These are phyloP conservation scores for Epizoanthus stellaris DNA, from an alignment of 92 coral and sea anemone genomes.

Conservation along the genomic window DNA sequence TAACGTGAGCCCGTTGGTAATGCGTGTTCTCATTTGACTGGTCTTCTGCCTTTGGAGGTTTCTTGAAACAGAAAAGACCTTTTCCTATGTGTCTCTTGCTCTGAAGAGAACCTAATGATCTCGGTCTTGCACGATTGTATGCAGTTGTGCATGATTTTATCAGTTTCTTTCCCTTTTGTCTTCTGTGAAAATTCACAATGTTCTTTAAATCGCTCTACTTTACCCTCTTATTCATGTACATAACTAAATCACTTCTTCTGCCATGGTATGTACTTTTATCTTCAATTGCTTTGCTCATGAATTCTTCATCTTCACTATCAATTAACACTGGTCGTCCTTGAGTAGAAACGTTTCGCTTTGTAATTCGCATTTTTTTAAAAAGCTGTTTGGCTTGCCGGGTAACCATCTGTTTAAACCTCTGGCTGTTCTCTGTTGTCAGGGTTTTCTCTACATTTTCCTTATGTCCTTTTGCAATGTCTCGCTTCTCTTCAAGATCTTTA, in stretches of 20 bases:
- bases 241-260: constrained; percentile 12
- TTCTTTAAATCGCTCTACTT: constrained; percentile 1
- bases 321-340: constrained; percentile 21
- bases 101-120: too few relatives aligned
- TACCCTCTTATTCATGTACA: constrained; percentile 16
- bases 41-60: background rate
- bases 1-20: background rate
- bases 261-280: constrained; percentile 36
- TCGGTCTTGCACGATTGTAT: too few relatives aligned
- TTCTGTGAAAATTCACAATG: too few relatives aligned
- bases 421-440: constrained; percentile 12
- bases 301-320: constrained; percentile 28
- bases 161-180: too few relatives aligned
- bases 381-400: constrained; percentile 22
- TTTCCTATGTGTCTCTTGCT: too few relatives aligned
- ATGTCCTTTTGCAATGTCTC: background rate
- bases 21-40: background rate
- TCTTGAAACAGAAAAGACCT: too few relatives aligned
- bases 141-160: too few relatives aligned
- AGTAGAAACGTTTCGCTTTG: background rate
- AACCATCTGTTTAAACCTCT: constrained; percentile 6
- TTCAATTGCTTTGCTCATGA: constrained; percentile 19
- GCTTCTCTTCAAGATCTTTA: constrained; percentile 14
- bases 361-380: background rate
- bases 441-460: constrained; percentile 4